A percentile compares a stretch with the other conserved stretches of the same genome.
Evolutionary conservation across 1,140 invertebrate species (phyloP).

Genomic region (Trypoxylus dichotomus): DNA sequence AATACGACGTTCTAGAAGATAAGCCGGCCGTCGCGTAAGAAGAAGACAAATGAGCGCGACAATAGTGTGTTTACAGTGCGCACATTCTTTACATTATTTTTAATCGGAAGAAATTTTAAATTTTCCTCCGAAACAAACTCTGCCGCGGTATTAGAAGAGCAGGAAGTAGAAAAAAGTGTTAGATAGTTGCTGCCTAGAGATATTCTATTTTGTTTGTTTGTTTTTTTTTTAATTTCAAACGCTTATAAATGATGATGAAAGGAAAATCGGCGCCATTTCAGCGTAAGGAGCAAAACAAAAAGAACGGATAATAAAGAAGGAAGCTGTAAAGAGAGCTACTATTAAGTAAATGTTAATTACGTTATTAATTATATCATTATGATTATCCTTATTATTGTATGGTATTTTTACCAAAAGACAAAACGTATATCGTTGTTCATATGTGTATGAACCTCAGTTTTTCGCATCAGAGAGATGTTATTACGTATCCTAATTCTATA

Average conservation of each 20-base stretch:
- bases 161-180: too few relatives aligned
- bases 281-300: not conserved
- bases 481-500: not conserved
- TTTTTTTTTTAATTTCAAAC: too few relatives aligned
- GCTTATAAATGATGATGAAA: not conserved
- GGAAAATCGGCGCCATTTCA: not conserved
- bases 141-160: too few relatives aligned
- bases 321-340: not conserved
- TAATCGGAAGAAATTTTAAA: not conserved
- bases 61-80: not conserved
- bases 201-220: too few relatives aligned
- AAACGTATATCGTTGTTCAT: not conserved
- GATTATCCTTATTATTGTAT: not conserved
- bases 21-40: not conserved
- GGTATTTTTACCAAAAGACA: conserved; percentile 23
- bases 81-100: not conserved
- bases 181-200: too few relatives aligned
- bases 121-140: too few relatives aligned
- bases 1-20: conserved; percentile 50
- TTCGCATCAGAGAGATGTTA: not conserved
- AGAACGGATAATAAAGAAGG: not conserved
- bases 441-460: not conserved
- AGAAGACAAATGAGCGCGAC: not conserved
- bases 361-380: too few relatives aligned
- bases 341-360: too few relatives aligned